phyloP scores from a whole-genome alignment of 2,113 vertebrate genomes.

The Acrocephalus arundinaceus region DNA sequence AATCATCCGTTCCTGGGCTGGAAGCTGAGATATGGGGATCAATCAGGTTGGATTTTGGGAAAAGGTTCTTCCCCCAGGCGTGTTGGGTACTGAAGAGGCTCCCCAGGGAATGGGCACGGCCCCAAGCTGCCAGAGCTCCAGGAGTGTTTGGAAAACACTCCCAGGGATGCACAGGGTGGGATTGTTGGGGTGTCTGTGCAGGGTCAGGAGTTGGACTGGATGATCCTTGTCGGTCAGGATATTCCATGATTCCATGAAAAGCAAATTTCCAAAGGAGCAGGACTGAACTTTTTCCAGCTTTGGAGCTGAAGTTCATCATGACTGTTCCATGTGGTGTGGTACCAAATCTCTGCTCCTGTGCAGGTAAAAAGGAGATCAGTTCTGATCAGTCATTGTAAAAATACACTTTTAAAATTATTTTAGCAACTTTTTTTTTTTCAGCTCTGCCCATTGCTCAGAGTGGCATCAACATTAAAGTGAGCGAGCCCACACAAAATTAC shows the following conservation, averaged over 20 bases:
- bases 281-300: not conserved
- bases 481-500: accelerated
- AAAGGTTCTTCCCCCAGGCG: not conserved
- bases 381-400: not conserved
- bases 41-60: not conserved
- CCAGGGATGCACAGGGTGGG: not conserved
- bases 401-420: not conserved
- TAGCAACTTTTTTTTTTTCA: not conserved
- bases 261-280: not conserved
- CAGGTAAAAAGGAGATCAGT: not conserved
- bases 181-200: not conserved
- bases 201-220: not conserved
- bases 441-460: accelerated
- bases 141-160: accelerated
- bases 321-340: accelerated
- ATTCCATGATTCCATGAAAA: not conserved
- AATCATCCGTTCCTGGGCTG: not conserved
- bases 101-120: not conserved
- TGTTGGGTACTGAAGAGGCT: accelerated
- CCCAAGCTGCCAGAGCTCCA: not conserved
- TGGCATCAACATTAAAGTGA: not conserved
- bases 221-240: not conserved
- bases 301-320: not conserved
- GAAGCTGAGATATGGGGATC: not conserved
- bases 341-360: not conserved